phyloP scores from a whole-genome alignment of 2,797 vertebrate species.

The Sorex maritimensis region DNA sequence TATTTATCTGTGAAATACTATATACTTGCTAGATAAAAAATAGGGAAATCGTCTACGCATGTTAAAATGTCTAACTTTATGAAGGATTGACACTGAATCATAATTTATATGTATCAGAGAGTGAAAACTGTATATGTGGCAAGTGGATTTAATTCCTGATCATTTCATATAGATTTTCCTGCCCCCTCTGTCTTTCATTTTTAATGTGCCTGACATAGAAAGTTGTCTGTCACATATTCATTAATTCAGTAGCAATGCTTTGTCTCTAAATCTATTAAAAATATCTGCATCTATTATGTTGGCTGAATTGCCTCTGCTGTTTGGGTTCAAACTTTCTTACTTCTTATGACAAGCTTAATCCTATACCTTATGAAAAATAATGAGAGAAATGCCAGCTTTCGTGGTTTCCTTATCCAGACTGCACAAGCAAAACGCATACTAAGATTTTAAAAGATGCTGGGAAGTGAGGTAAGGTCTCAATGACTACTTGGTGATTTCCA shows the following conservation, averaged over 20 bases:
- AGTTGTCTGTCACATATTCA: constrained; percentile 82
- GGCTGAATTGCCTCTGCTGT: constrained; percentile 71
- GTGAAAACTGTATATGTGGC: background rate
- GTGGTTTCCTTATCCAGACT: constrained; percentile 71
- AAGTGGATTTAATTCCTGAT: constrained; percentile 79
- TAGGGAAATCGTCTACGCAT: background rate
- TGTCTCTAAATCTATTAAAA: constrained; percentile 83
- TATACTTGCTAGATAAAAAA: background rate
- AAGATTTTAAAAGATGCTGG: constrained; percentile 29
- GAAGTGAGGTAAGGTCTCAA: background rate
- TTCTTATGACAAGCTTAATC: constrained; percentile 83
- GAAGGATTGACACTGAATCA: background rate
- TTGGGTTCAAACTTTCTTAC: constrained; percentile 79
- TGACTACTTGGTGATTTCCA: constrained; percentile 15
- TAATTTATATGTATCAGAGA: constrained; percentile 72
- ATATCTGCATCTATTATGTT: constrained; percentile 82
- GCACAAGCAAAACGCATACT: constrained; percentile 56
- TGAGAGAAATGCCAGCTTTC: constrained; percentile 60
- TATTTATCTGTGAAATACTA: constrained; percentile 10
- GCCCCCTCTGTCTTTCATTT: constrained; percentile 71
- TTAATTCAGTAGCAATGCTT: constrained; percentile 84
- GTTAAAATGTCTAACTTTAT: constrained; percentile 39
- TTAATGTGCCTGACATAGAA: constrained; percentile 84
- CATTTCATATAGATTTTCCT: constrained; percentile 73
- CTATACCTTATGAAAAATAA: constrained; percentile 82